phyloP scores from a whole-genome alignment of 2,113 vertebrate species.

The Hemiscyllium ocellatum region DNA sequence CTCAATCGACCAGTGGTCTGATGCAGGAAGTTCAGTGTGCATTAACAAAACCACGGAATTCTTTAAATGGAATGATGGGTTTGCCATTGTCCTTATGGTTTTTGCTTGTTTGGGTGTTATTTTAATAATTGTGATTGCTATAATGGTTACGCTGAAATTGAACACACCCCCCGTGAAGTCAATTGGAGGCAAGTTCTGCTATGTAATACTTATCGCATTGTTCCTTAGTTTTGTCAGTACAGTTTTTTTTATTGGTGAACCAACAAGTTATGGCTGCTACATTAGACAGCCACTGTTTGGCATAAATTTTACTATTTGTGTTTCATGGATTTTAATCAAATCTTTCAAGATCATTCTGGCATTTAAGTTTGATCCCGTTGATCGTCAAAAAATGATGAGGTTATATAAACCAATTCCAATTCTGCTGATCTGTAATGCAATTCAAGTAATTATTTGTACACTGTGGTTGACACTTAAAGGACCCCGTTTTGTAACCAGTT shows the following conservation, averaged over 20 bases:
- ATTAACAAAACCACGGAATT: constrained; percentile 12
- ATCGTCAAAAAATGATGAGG: background rate
- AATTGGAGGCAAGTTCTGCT: constrained; percentile 11
- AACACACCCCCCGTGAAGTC: constrained; percentile 27
- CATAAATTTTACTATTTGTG: constrained; percentile 39
- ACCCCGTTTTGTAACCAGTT: background rate
- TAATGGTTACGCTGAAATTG: background rate
- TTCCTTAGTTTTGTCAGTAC: constrained; percentile 31
- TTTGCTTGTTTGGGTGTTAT: background rate
- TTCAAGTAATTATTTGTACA: constrained; percentile 36
- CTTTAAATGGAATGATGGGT: constrained; percentile 27
- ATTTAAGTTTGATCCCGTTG: constrained; percentile 18
- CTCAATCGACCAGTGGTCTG: constrained; percentile 29
- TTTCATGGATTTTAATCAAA: constrained; percentile 39
- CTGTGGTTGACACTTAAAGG: constrained; percentile 11
- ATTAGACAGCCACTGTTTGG: constrained; percentile 36
- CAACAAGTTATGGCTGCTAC: background rate
- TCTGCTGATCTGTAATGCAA: background rate
- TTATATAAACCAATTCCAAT: background rate
- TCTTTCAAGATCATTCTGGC: constrained; percentile 30
- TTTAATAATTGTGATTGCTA: background rate
- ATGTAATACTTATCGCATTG: constrained; percentile 34
- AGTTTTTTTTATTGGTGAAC: constrained; percentile 34
- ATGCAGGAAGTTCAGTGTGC: constrained; percentile 7
- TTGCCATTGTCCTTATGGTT: constrained; percentile 25